These are phyloP conservation scores for Amphipoea oculea DNA, from an alignment of 2,888 invertebrate species.

Conservation along the genomic window DNA sequence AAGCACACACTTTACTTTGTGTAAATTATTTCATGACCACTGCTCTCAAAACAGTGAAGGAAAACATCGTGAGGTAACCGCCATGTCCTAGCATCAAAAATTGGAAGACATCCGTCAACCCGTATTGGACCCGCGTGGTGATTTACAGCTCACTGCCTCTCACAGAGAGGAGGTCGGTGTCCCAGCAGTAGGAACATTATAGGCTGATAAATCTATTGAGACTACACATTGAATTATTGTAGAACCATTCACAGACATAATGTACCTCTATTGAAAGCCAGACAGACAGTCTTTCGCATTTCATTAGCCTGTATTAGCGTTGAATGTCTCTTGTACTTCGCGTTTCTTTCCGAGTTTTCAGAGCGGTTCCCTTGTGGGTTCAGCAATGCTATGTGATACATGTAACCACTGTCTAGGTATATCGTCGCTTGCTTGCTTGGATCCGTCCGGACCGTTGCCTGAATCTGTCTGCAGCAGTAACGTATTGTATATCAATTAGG, in stretches of 20 bases:
- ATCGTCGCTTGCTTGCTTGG: not conserved
- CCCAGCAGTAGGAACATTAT: not conserved
- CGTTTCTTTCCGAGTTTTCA: slow-evolving; percentile 28
- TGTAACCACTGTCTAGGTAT: slow-evolving; percentile 9
- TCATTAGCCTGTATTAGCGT: slow-evolving; percentile 25
- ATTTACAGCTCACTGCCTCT: not conserved
- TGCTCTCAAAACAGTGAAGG: not conserved
- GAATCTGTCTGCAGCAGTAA: slow-evolving; percentile 14
- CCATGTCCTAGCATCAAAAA: not conserved
- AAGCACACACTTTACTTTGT: not conserved
- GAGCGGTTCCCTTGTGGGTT: slow-evolving; percentile 37
- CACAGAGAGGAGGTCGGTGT: not conserved
- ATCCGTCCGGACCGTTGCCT: slow-evolving; percentile 14
- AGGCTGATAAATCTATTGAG: not conserved
- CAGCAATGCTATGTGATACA: slow-evolving; percentile 20
- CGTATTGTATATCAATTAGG: slow-evolving; percentile 51
- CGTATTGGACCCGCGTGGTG: not conserved
- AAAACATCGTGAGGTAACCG: not conserved
- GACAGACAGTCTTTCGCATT: slow-evolving; percentile 8
- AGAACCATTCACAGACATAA: slow-evolving; percentile 9
- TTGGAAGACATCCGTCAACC: not conserved
- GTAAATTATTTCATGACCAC: not conserved
- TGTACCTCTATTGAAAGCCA: slow-evolving; percentile 12
- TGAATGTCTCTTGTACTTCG: slow-evolving; percentile 22
- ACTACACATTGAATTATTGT: not conserved